Conservation (phyloP, 2,113 vertebrate genomes). For the human (Homo sapiens) region GRCh38 chr4:166618501-166619000, state of each 20-base stretch:
- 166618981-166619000: not conserved
- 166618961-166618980: not conserved
- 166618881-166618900: not conserved
- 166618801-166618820: not conserved
- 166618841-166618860: not conserved
- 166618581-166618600: not conserved
- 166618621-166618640: not conserved
- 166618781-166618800: not conserved
- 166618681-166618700: not conserved
- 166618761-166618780: not conserved
- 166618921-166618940: not conserved
- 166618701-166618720: no score
- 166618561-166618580: not conserved
- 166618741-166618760: not conserved
- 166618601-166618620: not conserved
- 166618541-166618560: not conserved
- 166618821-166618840: not conserved
- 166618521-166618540: not conserved
- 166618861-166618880: not conserved
- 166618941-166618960: not conserved
- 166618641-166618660: not conserved
- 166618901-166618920: not conserved
- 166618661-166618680: not conserved
- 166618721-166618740: not conserved
- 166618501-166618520: not conserved